Evolutionary conservation across 2,797 vertebrate species (phyloP).

Genomic region (Peromyscus aztecus): DNA sequence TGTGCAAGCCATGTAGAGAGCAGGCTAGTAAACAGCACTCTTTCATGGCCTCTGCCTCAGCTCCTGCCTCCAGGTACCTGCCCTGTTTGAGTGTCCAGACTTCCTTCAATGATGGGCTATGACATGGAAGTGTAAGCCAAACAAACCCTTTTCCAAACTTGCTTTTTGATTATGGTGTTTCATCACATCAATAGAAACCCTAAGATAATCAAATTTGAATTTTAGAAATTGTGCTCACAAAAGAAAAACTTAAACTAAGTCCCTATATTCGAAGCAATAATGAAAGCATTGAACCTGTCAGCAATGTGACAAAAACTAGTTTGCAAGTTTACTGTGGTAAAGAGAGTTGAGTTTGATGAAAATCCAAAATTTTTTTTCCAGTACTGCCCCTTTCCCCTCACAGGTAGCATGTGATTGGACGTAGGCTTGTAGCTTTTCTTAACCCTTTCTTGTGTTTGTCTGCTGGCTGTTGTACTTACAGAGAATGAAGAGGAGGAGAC

Average conservation of each 20-base stretch:
- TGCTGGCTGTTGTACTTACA: not conserved
- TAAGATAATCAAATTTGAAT: constrained; percentile 47
- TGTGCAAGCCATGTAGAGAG: not conserved
- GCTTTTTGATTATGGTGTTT: not conserved
- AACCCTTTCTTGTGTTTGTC: constrained; percentile 41
- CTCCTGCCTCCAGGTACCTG: not conserved
- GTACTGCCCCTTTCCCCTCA: not conserved
- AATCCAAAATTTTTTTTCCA: not conserved
- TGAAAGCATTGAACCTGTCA: not conserved
- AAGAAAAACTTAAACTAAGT: constrained; percentile 55
- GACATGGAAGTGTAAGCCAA: not conserved
- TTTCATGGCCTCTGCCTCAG: not conserved
- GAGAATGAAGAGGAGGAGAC: constrained; percentile 19
- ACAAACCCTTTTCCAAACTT: not conserved
- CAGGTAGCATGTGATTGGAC: not conserved
- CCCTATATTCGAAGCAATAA: not conserved
- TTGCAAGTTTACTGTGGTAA: constrained; percentile 51
- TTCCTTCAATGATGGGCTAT: not conserved
- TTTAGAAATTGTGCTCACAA: constrained; percentile 63
- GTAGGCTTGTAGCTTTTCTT: constrained; percentile 11
- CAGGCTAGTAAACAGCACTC: not conserved
- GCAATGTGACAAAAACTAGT: constrained; percentile 7
- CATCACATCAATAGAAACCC: not conserved
- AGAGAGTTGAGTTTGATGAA: not conserved
- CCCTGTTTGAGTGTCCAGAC: not conserved